These are phyloP conservation scores for Rhabditoides inermis DNA, from an alignment of 2,888 invertebrate genomes.

Conservation along the genomic window DNA sequence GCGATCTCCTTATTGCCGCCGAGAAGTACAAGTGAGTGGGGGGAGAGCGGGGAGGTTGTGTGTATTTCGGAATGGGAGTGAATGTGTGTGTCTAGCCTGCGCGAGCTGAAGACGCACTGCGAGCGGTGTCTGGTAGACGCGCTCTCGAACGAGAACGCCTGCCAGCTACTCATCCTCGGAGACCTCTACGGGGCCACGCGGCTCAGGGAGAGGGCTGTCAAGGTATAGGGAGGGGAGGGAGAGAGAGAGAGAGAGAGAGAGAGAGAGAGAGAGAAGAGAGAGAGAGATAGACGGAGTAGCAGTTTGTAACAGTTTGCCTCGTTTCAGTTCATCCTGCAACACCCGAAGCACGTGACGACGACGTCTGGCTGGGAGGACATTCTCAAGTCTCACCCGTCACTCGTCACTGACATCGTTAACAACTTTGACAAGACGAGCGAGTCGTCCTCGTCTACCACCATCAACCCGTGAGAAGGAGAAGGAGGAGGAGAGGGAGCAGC, in stretches of 20 bases:
- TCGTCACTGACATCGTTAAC: slow-evolving; percentile 49
- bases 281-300: background rate
- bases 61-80: background rate
- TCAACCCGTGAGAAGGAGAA: slow-evolving; percentile 1
- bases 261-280: no score
- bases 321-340: slow-evolving; percentile 45
- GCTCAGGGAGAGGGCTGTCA: slow-evolving; percentile 38
- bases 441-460: slow-evolving; percentile 1
- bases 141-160: slow-evolving; percentile 45
- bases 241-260: no score
- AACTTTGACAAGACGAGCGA: slow-evolving; percentile 13
- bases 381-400: slow-evolving; percentile 39
- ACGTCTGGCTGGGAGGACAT: slow-evolving; percentile 35
- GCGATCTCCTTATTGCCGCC: slow-evolving; percentile 50
- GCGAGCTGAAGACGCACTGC: slow-evolving; percentile 47
- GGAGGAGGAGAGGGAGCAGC: no score
- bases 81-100: slow-evolving; percentile 25
- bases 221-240: no score
- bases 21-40: slow-evolving; percentile 50
- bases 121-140: slow-evolving; percentile 39
- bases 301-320: background rate
- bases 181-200: slow-evolving; percentile 43
- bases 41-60: background rate
- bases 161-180: slow-evolving; percentile 47
- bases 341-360: slow-evolving; percentile 34